Base-by-base conservation (phyloP, 2,888 invertebrate genomes). In the Terebella lapidaria region DNA sequence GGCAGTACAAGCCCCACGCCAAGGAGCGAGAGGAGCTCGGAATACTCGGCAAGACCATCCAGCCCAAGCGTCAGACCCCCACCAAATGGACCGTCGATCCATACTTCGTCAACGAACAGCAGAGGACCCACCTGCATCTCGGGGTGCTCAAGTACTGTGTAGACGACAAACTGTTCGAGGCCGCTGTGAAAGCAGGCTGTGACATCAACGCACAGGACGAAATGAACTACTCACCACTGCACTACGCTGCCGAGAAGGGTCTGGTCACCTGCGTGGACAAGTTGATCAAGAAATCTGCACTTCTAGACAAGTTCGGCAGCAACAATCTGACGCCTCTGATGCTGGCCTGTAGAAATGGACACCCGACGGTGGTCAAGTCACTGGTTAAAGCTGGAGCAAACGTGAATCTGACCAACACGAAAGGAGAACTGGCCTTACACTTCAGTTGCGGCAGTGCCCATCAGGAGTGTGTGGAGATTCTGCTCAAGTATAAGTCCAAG, bases 301-400 rank as follows among this genome's bases (percentile, higher is more conserved):
- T 54, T 4, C n/a, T 59, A 10, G 35, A 61, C 18, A 51, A 35
- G 20, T 5, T 54, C 15, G 20, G 49, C 56, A 20, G 30, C n/a
- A 26, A 35, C 5, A 42, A 56, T 24, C 25, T 54, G 25, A 55
- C 47, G 18, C 61, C 61, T 18, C 55, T 61, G 22, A 61, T 61
- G 61, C 26, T 29, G 27, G 58, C 61, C 2, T 46, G 54, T 1
- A 10, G 42, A 1, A 24, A 47, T 22, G 58, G 61, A n/a, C 54
- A 49, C 42, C 46, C 24, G 3, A 49, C 25, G 20, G 55, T 55
- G 35, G 49, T 61, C 20, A 27, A 5, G 22, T 10, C 26, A 5
- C 59, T 62, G 20, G 25, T 62, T 30, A 29, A 51, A 24, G 53
- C 42, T 25, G 59, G 62, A 20, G 62, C 62, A 26, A 45, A 35